Evolutionary conservation across 2,113 vertebrate genomes (phyloP).

Genomic region (Oenanthe oenanthe): DNA sequence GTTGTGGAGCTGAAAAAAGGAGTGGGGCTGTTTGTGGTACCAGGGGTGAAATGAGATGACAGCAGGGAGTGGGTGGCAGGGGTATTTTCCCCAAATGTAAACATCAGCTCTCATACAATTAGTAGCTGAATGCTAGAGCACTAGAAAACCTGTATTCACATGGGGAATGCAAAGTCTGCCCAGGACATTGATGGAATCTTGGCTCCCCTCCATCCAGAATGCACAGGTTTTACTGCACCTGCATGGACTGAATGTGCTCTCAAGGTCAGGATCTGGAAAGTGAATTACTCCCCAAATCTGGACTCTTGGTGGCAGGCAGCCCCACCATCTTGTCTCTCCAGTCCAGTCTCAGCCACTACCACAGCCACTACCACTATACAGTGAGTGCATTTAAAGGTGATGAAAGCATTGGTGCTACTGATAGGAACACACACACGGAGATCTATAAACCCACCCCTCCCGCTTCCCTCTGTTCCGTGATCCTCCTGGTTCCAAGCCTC

Average conservation of each 20-base stretch:
- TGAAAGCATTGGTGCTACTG: conserved; percentile 71
- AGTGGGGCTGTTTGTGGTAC: neutral
- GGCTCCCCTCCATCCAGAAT: neutral
- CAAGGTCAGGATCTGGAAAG: neutral
- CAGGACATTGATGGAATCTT: neutral
- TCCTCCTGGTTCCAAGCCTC: conserved; percentile 42
- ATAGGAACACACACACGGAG: conserved; percentile 64
- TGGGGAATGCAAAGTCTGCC: neutral
- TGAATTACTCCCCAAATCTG: neutral
- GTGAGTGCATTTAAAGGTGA: conserved; percentile 71
- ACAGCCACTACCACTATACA: conserved; percentile 44
- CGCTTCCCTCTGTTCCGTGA: conserved; percentile 30
- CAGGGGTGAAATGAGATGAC: neutral
- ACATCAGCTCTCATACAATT: conserved; percentile 10
- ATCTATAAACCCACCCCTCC: conserved; percentile 57
- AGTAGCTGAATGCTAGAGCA: conserved; percentile 27
- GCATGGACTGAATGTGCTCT: neutral
- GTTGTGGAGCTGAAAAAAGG: neutral
- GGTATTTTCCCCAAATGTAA: neutral
- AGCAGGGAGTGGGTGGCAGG: neutral
- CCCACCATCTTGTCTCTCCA: conserved; percentile 4
- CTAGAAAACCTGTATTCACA: neutral
- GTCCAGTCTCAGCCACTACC: conserved; percentile 24
- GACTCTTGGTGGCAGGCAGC: neutral
- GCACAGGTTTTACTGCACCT: conserved; percentile 3